phyloP scores from a whole-genome alignment of 2,113 vertebrate genomes.

The cat (Felis catus) region F.catus_Fca126_mat1.0 CM031418.1:114121001-114121500 shows the following conservation, averaged over 20 bases:
- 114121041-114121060: no score
- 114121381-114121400: not conserved
- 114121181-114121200: no score
- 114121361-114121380: not conserved
- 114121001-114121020: not conserved
- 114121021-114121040: not conserved
- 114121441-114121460: conserved; percentile 27
- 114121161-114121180: no score
- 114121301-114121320: not conserved
- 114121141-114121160: no score
- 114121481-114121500: not conserved
- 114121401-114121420: not conserved
- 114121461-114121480: not conserved
- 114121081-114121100: no score
- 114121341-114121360: not conserved
- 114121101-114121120: no score
- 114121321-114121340: not conserved
- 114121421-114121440: not conserved
- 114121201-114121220: no score
- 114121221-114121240: no score
- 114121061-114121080: no score
- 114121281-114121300: not conserved
- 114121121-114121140: no score
- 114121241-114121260: no score
- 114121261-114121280: conserved; percentile 1